Percentiles rank a stretch among this genome's conserved stretches.
Evolutionary conservation across 2,888 invertebrate genomes (phyloP).

Genomic region (Allophyes oxyacanthae): DNA sequence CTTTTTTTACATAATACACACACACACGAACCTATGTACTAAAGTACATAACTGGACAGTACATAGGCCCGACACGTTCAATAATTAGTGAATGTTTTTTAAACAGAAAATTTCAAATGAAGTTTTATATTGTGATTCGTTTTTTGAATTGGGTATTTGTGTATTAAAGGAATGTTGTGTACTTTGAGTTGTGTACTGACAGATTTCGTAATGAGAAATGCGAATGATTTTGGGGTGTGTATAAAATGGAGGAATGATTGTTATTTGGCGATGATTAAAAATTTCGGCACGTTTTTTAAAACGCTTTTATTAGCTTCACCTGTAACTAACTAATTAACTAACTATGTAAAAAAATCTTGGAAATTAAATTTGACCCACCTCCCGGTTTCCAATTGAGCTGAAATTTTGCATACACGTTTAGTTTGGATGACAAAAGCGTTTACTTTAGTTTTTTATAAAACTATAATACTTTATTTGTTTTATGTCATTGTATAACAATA

Average conservation of each 20-base stretch:
- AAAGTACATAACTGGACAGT: constrained; percentile 64
- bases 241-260: neutral
- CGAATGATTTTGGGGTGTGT: constrained; percentile 15
- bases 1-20: constrained; percentile 83
- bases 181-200: constrained; percentile 27
- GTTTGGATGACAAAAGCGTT: no score
- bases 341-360: no score
- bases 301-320: no score
- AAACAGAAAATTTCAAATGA: constrained; percentile 86
- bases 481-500: neutral
- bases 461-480: no score
- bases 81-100: constrained; percentile 87
- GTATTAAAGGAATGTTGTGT: constrained; percentile 24
- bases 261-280: constrained; percentile 18
- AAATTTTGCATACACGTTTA: no score
- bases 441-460: no score
- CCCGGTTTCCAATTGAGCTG: no score
- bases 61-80: constrained; percentile 74
- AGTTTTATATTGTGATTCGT: constrained; percentile 80
- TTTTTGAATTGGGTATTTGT: constrained; percentile 76
- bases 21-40: constrained; percentile 62
- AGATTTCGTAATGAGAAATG: constrained; percentile 40
- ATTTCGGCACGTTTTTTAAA: neutral
- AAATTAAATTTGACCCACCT: no score
- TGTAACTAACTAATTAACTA: no score